phyloP scores from a whole-genome alignment of 2,113 vertebrate species.

The Erythrocercus mccallii region DNA sequence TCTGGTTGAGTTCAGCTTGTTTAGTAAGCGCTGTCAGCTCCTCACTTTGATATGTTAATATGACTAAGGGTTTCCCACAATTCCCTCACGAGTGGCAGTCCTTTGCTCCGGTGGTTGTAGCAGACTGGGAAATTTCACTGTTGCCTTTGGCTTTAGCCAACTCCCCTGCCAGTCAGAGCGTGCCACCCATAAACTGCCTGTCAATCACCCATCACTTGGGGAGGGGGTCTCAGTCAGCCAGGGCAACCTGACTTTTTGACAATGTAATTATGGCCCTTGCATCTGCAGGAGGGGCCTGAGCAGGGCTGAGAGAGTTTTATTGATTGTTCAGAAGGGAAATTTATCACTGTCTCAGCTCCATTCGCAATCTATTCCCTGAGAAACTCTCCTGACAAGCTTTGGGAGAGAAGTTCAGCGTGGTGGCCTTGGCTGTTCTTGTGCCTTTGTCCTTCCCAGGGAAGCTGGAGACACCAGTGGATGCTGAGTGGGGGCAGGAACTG shows the following conservation, averaged over 20 bases:
- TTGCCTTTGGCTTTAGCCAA: slow-evolving; percentile 71
- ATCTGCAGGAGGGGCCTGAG: slow-evolving; percentile 74
- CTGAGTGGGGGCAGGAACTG: not conserved
- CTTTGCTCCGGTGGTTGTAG: slow-evolving; percentile 71
- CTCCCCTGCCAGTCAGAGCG: slow-evolving; percentile 80
- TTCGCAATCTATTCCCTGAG: slow-evolving; percentile 73
- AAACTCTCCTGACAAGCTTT: slow-evolving; percentile 76
- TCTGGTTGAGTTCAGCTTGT: slow-evolving; percentile 50
- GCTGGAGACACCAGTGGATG: not conserved
- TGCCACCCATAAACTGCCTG: slow-evolving; percentile 72
- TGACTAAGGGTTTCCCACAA: slow-evolving; percentile 71
- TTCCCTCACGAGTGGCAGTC: slow-evolving; percentile 58
- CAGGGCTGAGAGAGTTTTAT: slow-evolving; percentile 84
- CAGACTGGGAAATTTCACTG: slow-evolving; percentile 71
- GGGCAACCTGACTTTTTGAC: slow-evolving; percentile 84
- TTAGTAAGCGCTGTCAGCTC: slow-evolving; percentile 71
- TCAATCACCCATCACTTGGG: slow-evolving; percentile 79
- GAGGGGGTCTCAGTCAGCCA: slow-evolving; percentile 65
- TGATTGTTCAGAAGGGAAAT: slow-evolving; percentile 91
- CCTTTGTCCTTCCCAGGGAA: slow-evolving; percentile 70
- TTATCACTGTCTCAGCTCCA: slow-evolving; percentile 90
- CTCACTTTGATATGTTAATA: slow-evolving; percentile 78
- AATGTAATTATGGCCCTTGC: slow-evolving; percentile 92
- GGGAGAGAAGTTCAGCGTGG: slow-evolving; percentile 34
- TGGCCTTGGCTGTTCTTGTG: slow-evolving; percentile 68